phyloP scores from a whole-genome alignment of 1,140 invertebrate genomes.

The Meloidogyne hapla region DNA sequence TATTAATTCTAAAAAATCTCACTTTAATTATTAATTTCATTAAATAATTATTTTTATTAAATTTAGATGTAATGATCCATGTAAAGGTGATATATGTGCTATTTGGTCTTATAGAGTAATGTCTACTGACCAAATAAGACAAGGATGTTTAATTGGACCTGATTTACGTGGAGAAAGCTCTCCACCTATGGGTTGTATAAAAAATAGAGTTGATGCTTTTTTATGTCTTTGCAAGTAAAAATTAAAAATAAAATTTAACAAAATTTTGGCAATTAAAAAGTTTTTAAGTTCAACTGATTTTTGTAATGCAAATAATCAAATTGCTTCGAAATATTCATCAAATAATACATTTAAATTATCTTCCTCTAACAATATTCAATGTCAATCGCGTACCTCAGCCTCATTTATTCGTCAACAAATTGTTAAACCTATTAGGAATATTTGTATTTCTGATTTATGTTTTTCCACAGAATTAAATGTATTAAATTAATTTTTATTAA shows the following conservation, averaged over 20 bases:
- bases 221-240: constrained; percentile 34
- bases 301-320: constrained; percentile 10
- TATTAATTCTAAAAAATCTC: too few species aligned
- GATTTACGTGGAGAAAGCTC: not conserved
- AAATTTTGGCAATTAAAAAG: too few species aligned
- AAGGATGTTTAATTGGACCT: constrained; percentile 30
- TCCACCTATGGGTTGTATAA: constrained; percentile 28
- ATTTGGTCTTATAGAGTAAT: constrained; percentile 45
- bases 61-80: constrained; percentile 39
- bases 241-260: not conserved
- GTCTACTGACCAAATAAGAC: constrained; percentile 41
- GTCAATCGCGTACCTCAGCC: constrained; percentile 21
- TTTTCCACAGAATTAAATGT: constrained; percentile 38
- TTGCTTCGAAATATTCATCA: constrained; percentile 9
- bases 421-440: constrained; percentile 14
- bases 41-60: too few species aligned
- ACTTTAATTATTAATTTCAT: too few species aligned
- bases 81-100: constrained; percentile 43
- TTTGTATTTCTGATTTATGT: constrained; percentile 32
- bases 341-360: not conserved
- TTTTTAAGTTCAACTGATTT: constrained; percentile 8
- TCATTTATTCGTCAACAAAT: constrained; percentile 23
- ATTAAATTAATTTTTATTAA: not conserved
- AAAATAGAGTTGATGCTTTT: constrained; percentile 22
- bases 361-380: constrained; percentile 9